phyloP scores from a whole-genome alignment of 1,140 invertebrate genomes.

The Chymomyza costata region DNA sequence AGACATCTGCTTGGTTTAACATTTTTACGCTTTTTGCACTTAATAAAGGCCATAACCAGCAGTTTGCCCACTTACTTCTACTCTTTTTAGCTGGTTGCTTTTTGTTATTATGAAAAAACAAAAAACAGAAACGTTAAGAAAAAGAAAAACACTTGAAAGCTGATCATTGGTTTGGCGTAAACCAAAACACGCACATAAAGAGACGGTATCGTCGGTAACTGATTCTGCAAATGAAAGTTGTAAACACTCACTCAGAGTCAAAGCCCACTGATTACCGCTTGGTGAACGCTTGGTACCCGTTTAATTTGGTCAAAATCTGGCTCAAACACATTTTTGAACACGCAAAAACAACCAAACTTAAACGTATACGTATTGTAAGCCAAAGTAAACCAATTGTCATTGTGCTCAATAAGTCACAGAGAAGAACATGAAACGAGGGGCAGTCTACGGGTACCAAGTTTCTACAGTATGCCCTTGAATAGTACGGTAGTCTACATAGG shows the following conservation, averaged over 20 bases:
- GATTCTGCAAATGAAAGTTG: constrained; percentile 69
- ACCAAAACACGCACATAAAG: constrained; percentile 13
- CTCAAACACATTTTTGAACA: constrained; percentile 52
- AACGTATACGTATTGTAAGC: too few relatives aligned
- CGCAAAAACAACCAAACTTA: constrained; percentile 5
- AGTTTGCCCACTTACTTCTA: constrained; percentile 7
- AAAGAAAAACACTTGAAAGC: constrained; percentile 37
- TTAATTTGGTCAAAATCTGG: constrained; percentile 62
- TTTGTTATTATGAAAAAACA: constrained; percentile 10
- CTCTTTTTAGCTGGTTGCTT: constrained; percentile 7
- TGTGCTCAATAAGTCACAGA: constrained; percentile 25
- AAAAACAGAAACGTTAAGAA: constrained; percentile 21
- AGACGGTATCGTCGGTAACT: constrained; percentile 6
- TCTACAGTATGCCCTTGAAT: too few relatives aligned
- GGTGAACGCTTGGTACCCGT: constrained; percentile 42
- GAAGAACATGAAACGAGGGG: constrained; percentile 46
- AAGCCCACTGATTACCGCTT: constrained; percentile 51
- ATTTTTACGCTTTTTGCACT: constrained; percentile 37
- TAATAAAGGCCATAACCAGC: background rate
- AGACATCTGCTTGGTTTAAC: constrained; percentile 33
- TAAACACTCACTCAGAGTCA: constrained; percentile 12
- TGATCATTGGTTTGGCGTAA: constrained; percentile 1
- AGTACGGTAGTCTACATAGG: too few relatives aligned
- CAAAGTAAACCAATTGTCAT: constrained; percentile 50
- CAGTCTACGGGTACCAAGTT: constrained; percentile 61